Percentiles rank a stretch among this genome's conserved stretches.
These are phyloP conservation scores for Petrolisthes cinctipes DNA, from an alignment of 2,888 invertebrate species.

Conservation along the genomic window DNA sequence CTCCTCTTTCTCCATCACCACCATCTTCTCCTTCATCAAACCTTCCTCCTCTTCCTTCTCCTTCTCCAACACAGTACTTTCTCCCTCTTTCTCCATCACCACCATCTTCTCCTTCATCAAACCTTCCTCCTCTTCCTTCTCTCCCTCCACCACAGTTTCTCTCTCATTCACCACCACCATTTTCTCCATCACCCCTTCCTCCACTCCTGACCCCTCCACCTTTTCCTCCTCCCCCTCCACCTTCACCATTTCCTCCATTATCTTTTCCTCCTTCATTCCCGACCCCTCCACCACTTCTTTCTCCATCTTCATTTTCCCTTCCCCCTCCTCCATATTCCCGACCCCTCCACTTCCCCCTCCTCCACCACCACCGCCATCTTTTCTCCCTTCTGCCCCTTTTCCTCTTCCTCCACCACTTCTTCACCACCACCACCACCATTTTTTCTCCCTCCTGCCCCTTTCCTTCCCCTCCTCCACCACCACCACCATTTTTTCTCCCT, in stretches of 20 bases:
- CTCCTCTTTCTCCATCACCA: neutral
- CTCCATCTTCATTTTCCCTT: neutral
- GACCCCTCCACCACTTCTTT: neutral
- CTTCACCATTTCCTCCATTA: neutral
- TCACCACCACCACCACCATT: neutral
- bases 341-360: neutral
- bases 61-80: neutral
- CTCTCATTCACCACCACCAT: neutral
- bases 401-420: neutral
- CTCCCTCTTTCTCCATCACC: constrained; percentile 2
- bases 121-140: neutral
- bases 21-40: neutral
- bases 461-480: neutral
- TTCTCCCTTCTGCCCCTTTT: neutral
- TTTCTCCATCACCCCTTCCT: neutral
- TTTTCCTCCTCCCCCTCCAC: neutral
- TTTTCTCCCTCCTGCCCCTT: neutral
- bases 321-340: neutral
- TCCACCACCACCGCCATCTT: neutral
- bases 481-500: neutral
- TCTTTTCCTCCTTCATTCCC: neutral
- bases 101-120: too few relatives aligned
- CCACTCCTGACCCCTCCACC: neutral
- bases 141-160: neutral
- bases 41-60: neutral